Conservation (phyloP, 2,113 vertebrate species). For the western clawed frog (Xenopus tropicalis) region UCB_Xtro_10.0 CM004447.2:74580501-74581000, state of each 20-base stretch:
- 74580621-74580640: no score
- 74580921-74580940: constrained; percentile 75
- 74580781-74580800: constrained; percentile 81
- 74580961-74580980: constrained; percentile 59
- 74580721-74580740: constrained; percentile 64
- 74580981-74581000: constrained; percentile 56
- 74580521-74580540: no score
- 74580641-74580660: no score
- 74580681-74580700: no score
- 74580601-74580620: no score
- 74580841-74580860: constrained; percentile 71
- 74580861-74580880: constrained; percentile 79
- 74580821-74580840: constrained; percentile 75
- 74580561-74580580: no score
- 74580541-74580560: no score
- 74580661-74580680: no score
- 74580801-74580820: constrained; percentile 80
- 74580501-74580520: no score
- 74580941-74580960: constrained; percentile 66
- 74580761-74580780: constrained; percentile 73
- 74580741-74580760: constrained; percentile 63
- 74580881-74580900: constrained; percentile 69
- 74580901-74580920: constrained; percentile 77
- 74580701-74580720: background rate
- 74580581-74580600: no score